Evolutionary conservation across 1,140 invertebrate species (phyloP), one percentile per base, ranked within the genome.

Genomic region (Ylistrum balloti): DNA sequence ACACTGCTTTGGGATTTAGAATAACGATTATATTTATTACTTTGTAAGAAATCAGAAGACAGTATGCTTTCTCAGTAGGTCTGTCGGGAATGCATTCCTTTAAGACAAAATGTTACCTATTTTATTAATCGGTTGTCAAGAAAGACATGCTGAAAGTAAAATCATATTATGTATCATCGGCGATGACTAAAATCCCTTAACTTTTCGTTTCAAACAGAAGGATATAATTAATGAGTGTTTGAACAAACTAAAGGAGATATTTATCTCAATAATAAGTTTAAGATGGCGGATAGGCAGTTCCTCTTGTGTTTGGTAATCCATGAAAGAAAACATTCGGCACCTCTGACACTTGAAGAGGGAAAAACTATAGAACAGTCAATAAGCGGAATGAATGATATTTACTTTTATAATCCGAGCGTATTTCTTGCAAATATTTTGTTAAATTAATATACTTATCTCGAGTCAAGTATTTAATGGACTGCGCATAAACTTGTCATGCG

Each of bases 391-490:
- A 90, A 56, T 90, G 33, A 90, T 90, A 87, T 87, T 87, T 90
- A 33, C 89, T 87, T 87, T 45, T 86, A 41, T 90, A 90, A 90
- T 90, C 89, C 89, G 32, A 41, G 45, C 89, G 89, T 90, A 90
- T 90, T 28, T 35, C 33, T 35, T 87, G 88, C 85, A 91, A 91
- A 91, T 91, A 91, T 91, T 91, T 91, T 88, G 89, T 45, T 56
- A 90, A 88, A 91, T 91, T 91, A 91, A 90, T 91, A 91, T 90
- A 88, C 89, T 90, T 91, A 91, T 90, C 56, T 74, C 91, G 88
- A 56, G 33, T 91, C 38, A 88, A 91, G 91, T 91, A 89, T 85
- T 91, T 91, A 91, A 91, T 91, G 91, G 91, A 88, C 33, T 89
- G 86, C 88, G 91, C 86, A 89, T 87, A 91, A 91, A 91, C 91